Evolutionary conservation across 2,888 invertebrate species (phyloP), one percentile per base, ranked within the genome.

Genomic region (Spicauda simplicius): DNA sequence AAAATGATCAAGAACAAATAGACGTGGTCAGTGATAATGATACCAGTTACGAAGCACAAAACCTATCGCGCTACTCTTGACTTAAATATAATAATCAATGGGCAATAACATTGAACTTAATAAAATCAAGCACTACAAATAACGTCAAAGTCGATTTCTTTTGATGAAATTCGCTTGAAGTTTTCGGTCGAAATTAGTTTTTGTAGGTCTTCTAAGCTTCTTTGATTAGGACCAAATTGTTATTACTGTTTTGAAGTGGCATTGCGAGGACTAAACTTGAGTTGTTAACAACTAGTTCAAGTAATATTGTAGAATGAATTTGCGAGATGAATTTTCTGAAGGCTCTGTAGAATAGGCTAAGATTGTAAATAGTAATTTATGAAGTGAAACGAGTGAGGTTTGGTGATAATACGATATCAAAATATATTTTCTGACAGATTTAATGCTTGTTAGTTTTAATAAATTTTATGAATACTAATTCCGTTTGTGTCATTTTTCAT

Each of bases 11-110:
- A 59, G 88, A 91, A 74, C 91, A 90, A 58, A 92, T 93, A 16
- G 93, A 93, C 61, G 93, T 93, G 1, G 92, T 92, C 30, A 91
- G 90, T 84, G 91, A 92, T 61, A 84, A 84, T 54, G 90, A 91
- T 33, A 76, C 71, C 2, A 87, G 82, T 79, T 88, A 79, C 53
- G 86, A 88, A 72, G 80, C 76, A 2, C 89, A 87, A 69, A 90
- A 88, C 65, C 79, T 87, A 2, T 83, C 88, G 1, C 82, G 81
- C 50, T 90, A 86, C 68, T 84, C 85, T 68, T 90, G 76, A 80
- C 45, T 57, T 41, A 14, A 37, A 55, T 33, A 33, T 48, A 18
- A 11, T 48, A 50, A 18, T 50, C 18, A 18, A 50, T 18, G 18
- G 18, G 6, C 12, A 7, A 30, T 50, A 48, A 48, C 16, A 33